phyloP scores from a whole-genome alignment of 1,140 invertebrate species.

The Diplogasteroides magnus region DNA sequence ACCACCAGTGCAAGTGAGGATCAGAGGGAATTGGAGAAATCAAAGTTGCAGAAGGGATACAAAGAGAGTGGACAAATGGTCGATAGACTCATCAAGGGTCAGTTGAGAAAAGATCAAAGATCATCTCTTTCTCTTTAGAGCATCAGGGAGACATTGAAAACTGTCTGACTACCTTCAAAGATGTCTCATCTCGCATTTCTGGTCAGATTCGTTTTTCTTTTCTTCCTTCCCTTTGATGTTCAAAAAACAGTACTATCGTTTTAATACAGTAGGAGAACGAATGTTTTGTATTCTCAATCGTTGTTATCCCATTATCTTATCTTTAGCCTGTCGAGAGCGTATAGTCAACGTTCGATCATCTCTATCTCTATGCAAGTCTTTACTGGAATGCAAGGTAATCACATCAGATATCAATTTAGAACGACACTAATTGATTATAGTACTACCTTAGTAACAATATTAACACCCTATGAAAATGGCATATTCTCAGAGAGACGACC shows the following conservation, averaged over 20 bases:
- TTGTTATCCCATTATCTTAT: not conserved
- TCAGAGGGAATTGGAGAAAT: slow-evolving; percentile 85
- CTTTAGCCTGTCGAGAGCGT: slow-evolving; percentile 69
- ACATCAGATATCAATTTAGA: too few species aligned
- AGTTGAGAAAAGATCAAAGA: not conserved
- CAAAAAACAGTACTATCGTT: slow-evolving; percentile 13
- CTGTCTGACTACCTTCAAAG: slow-evolving; percentile 78
- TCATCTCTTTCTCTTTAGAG: slow-evolving; percentile 55
- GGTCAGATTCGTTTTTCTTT: slow-evolving; percentile 53
- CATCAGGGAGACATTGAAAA: slow-evolving; percentile 81
- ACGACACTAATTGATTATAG: too few species aligned
- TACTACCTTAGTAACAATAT: too few species aligned
- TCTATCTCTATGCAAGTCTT: slow-evolving; percentile 78
- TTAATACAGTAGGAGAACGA: not conserved
- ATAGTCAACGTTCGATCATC: slow-evolving; percentile 80
- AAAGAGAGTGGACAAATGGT: slow-evolving; percentile 79
- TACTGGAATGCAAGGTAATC: slow-evolving; percentile 81
- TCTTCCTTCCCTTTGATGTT: not conserved
- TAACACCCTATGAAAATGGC: too few species aligned
- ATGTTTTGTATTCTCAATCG: too few species aligned
- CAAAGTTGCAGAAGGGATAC: slow-evolving; percentile 84
- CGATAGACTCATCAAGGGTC: slow-evolving; percentile 75
- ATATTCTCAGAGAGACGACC: slow-evolving; percentile 85
- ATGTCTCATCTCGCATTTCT: slow-evolving; percentile 71
- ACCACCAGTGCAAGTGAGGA: slow-evolving; percentile 88